A percentile compares a stretch with the other conserved stretches of the same genome.
These are phyloP conservation scores for Xestia rhomboidea DNA, from an alignment of 2,888 invertebrate species.

Conservation along the genomic window DNA sequence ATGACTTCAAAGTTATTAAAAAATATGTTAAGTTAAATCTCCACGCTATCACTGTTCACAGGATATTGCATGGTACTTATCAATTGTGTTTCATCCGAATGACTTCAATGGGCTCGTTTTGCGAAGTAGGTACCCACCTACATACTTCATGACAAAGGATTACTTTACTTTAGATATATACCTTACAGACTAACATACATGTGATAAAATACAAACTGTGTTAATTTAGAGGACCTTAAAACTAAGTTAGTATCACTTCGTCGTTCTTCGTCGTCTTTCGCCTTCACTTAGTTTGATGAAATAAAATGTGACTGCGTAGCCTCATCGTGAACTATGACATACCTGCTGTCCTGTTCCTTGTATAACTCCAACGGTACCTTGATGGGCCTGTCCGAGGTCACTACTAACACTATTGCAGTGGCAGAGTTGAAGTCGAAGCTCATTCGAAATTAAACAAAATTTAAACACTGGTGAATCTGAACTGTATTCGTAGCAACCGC, in stretches of 20 bases:
- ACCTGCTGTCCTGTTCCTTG: not conserved
- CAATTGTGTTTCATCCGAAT: constrained; percentile 52
- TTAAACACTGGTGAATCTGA: too few relatives aligned
- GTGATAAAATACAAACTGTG: too few relatives aligned
- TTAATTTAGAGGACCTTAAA: too few relatives aligned
- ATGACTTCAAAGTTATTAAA: not conserved
- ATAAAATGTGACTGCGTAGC: not conserved
- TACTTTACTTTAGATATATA: constrained; percentile 11
- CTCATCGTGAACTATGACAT: not conserved
- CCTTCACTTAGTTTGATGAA: not conserved
- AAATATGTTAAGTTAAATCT: not conserved
- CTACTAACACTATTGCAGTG: too few relatives aligned
- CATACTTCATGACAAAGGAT: constrained; percentile 29
- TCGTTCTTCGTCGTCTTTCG: too few relatives aligned
- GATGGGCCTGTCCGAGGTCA: too few relatives aligned
- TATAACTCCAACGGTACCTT: not conserved
- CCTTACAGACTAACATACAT: too few relatives aligned
- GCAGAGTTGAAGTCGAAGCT: too few relatives aligned
- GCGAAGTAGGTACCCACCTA: constrained; percentile 24
- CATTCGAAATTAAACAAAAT: too few relatives aligned
- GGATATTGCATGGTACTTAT: constrained; percentile 57
- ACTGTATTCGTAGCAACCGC: too few relatives aligned
- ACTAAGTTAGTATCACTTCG: too few relatives aligned
- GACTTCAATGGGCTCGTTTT: constrained; percentile 44
- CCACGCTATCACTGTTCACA: constrained; percentile 33